phyloP scores from a whole-genome alignment of 1,140 invertebrate species.

The Protaetia brevitarsis region DNA sequence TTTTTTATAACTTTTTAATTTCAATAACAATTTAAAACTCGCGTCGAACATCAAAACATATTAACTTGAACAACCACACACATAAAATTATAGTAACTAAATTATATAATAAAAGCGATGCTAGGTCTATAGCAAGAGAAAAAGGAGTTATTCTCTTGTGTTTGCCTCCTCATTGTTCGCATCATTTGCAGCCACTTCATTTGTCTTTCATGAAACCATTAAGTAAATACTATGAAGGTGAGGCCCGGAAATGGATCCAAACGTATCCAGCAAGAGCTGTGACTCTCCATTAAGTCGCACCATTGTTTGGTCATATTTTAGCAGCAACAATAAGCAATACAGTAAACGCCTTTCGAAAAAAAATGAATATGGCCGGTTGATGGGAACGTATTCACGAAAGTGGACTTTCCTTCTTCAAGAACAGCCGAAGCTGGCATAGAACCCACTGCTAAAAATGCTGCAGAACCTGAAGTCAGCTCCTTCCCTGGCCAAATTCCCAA shows the following conservation, averaged over 20 bases:
- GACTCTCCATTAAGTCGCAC: not conserved
- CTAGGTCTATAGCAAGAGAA: not conserved
- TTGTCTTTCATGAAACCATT: not conserved
- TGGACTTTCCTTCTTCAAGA: conserved; percentile 20
- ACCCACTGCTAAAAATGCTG: not conserved
- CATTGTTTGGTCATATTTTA: not conserved
- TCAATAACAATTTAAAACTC: no score
- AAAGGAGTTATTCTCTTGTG: not conserved
- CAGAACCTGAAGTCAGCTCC: not conserved
- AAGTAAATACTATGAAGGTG: not conserved
- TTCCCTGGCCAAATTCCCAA: not conserved
- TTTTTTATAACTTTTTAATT: no score
- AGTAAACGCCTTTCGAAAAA: conserved; percentile 41
- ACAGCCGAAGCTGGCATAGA: not conserved
- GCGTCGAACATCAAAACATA: no score
- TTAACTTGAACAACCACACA: no score
- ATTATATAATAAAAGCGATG: no score
- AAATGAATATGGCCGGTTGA: conserved; percentile 43
- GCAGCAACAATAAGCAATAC: conserved; percentile 33
- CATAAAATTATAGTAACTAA: no score
- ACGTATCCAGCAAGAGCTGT: not conserved
- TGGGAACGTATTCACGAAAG: conserved; percentile 35
- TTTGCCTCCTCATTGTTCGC: not conserved
- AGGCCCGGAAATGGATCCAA: not conserved
- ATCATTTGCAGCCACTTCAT: not conserved